A percentile compares a stretch with the other conserved stretches of the same genome.
Evolutionary conservation across 2,888 invertebrate species (phyloP).

Genomic region (Phortica okadai): DNA sequence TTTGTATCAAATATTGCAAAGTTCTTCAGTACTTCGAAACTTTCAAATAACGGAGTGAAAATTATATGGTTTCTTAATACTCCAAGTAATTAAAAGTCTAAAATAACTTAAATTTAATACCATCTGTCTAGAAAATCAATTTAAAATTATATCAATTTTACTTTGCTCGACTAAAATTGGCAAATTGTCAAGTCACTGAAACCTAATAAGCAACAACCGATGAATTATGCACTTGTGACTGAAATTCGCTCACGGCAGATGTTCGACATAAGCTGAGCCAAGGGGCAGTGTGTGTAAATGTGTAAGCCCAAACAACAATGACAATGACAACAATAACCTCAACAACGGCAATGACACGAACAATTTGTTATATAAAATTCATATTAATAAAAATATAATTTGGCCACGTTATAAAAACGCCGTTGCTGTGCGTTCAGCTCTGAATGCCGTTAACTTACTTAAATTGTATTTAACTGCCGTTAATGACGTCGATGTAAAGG

Average conservation of each 20-base stretch:
- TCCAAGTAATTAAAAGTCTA: too few relatives aligned
- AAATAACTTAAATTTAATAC: too few relatives aligned
- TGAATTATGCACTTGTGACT: constrained; percentile 6
- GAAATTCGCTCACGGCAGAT: constrained; percentile 10
- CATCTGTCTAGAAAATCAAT: too few relatives aligned
- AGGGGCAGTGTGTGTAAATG: not conserved
- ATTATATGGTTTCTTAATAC: too few relatives aligned
- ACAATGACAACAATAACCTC: not conserved
- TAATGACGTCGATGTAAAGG: constrained; percentile 46
- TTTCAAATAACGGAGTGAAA: not conserved
- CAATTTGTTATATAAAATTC: not conserved
- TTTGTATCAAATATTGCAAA: constrained; percentile 52
- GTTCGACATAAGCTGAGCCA: not conserved
- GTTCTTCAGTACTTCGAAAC: constrained; percentile 47
- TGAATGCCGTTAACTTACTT: not conserved
- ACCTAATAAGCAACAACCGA: not conserved
- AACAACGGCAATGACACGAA: not conserved
- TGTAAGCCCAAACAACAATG: not conserved
- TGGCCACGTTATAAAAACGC: not conserved
- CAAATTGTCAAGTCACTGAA: too few relatives aligned
- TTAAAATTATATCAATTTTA: too few relatives aligned
- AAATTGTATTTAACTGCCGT: constrained; percentile 42
- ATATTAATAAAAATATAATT: constrained; percentile 2
- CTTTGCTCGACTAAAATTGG: too few relatives aligned
- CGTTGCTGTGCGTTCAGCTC: not conserved